Evolutionary conservation across 2,113 vertebrate species (phyloP).

Genomic region (Trogon surrucura): DNA sequence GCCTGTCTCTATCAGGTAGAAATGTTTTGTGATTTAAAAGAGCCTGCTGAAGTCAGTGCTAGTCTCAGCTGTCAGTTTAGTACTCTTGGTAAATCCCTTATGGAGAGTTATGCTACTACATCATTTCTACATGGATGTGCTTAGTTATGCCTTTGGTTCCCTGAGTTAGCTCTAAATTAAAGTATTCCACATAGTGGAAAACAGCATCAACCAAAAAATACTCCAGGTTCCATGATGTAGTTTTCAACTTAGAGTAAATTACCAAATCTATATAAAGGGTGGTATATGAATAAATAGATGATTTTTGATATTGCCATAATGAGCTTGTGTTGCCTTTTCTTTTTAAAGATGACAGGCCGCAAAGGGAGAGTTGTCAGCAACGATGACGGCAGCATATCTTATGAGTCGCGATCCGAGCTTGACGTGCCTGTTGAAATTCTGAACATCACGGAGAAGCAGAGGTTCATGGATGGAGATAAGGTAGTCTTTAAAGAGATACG

Average conservation of each 20-base stretch:
- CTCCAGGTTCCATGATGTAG: background rate
- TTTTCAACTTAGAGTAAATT: background rate
- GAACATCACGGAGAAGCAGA: constrained; percentile 96
- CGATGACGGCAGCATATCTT: constrained; percentile 96
- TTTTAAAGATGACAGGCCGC: constrained; percentile 92
- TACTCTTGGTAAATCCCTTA: background rate
- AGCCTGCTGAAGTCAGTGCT: background rate
- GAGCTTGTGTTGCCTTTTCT: background rate
- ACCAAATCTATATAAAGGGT: background rate
- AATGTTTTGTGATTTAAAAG: background rate
- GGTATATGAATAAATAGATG: background rate
- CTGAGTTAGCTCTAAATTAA: background rate
- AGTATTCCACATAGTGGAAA: background rate
- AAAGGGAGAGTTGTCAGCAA: constrained; percentile 98
- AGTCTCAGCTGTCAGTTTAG: background rate
- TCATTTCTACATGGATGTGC: background rate
- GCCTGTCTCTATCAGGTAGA: background rate
- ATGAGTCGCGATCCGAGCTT: constrained; percentile 93
- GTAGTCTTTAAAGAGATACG: constrained; percentile 47
- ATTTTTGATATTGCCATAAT: background rate
- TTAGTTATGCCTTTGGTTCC: background rate
- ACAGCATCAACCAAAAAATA: background rate
- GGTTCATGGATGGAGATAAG: constrained; percentile 99
- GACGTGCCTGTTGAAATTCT: constrained; percentile 98
- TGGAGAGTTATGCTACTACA: background rate